A percentile compares a stretch with the other conserved stretches of the same genome.
Conservation (phyloP, 2,888 invertebrate genomes). For the Mantis religiosa region DNA sequence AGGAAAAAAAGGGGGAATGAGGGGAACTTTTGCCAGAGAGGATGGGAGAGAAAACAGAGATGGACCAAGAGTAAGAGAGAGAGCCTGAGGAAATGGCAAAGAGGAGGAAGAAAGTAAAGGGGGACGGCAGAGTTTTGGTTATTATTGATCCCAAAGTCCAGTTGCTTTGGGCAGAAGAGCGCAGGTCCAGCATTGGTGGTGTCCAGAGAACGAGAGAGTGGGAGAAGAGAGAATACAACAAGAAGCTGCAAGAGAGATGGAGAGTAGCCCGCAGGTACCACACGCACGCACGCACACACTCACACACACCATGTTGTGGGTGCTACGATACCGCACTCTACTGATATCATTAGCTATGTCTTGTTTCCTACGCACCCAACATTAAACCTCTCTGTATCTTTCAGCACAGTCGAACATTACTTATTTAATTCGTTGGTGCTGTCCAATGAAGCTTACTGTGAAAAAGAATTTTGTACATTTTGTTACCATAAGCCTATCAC, state of each 20-base stretch:
- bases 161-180: slow-evolving; percentile 12
- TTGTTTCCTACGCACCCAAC: background rate
- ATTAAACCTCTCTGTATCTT: too few relatives aligned
- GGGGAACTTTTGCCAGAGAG: background rate
- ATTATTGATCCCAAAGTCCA: slow-evolving; percentile 25
- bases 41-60: background rate
- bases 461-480: too few relatives aligned
- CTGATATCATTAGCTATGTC: background rate
- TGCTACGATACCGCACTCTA: background rate
- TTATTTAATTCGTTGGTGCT: background rate
- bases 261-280: background rate
- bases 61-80: background rate
- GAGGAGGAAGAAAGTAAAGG: background rate
- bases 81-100: slow-evolving; percentile 9
- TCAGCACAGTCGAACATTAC: background rate
- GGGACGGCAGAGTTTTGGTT: slow-evolving; percentile 10
- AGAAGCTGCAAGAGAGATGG: background rate
- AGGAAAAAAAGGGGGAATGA: background rate
- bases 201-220: background rate
- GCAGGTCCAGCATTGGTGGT: slow-evolving; percentile 11
- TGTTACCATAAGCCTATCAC: too few relatives aligned
- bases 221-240: background rate
- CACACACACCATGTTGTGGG: background rate
- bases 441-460: too few relatives aligned
- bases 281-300: background rate